Evolutionary conservation across 2,797 vertebrate genomes (phyloP).

Genomic region (Eleutherodactylus coqui): DNA sequence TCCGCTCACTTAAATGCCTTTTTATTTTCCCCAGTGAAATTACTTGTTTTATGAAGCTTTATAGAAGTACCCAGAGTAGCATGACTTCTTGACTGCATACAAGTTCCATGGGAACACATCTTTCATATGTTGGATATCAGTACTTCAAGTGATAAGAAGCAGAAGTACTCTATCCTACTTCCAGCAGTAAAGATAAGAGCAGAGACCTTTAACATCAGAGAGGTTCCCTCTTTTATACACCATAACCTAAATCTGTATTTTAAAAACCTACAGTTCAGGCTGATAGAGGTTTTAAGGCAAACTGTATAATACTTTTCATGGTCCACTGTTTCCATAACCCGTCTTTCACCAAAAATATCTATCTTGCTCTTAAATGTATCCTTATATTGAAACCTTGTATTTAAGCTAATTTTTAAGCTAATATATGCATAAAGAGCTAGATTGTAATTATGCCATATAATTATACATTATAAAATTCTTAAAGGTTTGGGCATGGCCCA

Average conservation of each 20-base stretch:
- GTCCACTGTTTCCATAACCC: neutral
- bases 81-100: constrained; percentile 24
- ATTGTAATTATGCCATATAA: too few species aligned
- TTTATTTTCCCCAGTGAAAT: constrained; percentile 13
- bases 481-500: too few species aligned
- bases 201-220: constrained; percentile 33
- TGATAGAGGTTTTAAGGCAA: neutral
- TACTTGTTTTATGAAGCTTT: constrained; percentile 6
- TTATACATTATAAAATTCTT: too few species aligned
- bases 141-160: constrained; percentile 17
- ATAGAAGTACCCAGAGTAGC: constrained; percentile 8
- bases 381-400: too few species aligned
- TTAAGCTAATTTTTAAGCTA: too few species aligned
- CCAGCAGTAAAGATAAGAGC: constrained; percentile 36
- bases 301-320: neutral
- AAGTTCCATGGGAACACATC: constrained; percentile 22
- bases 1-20: neutral
- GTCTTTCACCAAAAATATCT: neutral
- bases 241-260: constrained; percentile 24
- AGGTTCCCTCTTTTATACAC: constrained; percentile 12
- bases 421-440: too few species aligned
- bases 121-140: constrained; percentile 25
- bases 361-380: too few species aligned
- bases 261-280: neutral
- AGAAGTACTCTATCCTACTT: neutral